Evolutionary conservation across 2,888 invertebrate genomes (phyloP).

Genomic region (Amphipyra berbera): DNA sequence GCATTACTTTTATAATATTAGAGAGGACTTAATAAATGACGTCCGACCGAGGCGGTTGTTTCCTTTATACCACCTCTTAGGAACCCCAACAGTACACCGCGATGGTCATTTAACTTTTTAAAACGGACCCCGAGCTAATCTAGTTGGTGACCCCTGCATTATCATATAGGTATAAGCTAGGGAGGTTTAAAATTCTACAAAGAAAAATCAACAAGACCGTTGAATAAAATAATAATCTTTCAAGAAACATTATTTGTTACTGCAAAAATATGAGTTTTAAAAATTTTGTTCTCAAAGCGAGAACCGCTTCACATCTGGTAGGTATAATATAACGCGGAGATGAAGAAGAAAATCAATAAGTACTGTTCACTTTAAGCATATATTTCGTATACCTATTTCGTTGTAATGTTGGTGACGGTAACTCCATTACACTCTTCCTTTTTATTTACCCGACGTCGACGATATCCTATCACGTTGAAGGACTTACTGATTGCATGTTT

Average conservation of each 20-base stretch:
- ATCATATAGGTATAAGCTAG: too few relatives aligned
- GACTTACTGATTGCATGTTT: conserved; percentile 46
- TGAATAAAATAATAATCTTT: conserved; percentile 12
- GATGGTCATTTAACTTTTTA: too few relatives aligned
- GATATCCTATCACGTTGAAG: conserved; percentile 44
- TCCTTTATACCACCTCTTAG: too few relatives aligned
- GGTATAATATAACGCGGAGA: conserved; percentile 12
- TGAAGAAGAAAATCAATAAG: conserved; percentile 44
- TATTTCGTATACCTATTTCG: conserved; percentile 2
- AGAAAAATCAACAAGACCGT: neutral
- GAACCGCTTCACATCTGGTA: conserved; percentile 8
- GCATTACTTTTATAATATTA: too few relatives aligned
- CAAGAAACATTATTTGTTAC: neutral
- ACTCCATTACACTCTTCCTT: conserved; percentile 33
- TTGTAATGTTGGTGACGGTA: conserved; percentile 22
- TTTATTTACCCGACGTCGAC: conserved; percentile 22
- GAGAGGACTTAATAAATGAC: too few relatives aligned
- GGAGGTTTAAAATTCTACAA: too few relatives aligned
- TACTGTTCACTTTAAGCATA: conserved; percentile 29
- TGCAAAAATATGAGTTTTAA: conserved; percentile 6
- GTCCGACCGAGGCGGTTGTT: too few relatives aligned
- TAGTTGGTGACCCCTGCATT: too few relatives aligned
- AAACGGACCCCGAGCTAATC: too few relatives aligned
- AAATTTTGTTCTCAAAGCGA: conserved; percentile 18
- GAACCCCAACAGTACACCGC: too few relatives aligned